These are phyloP conservation scores for Habroteleia sp. DNA, from an alignment of 2,888 invertebrate genomes.

Conservation along the genomic window DNA sequence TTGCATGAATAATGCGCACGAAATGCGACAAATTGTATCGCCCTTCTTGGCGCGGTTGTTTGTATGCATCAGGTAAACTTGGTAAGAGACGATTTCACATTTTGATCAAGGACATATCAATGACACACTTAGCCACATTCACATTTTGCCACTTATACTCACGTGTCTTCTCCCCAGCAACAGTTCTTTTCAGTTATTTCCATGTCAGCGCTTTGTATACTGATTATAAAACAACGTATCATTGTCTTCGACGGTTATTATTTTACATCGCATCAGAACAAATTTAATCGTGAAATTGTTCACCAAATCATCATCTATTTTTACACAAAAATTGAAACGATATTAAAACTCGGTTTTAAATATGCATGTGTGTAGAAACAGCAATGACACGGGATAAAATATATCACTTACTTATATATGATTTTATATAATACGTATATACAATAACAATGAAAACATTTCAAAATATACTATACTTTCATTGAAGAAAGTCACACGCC, in stretches of 20 bases:
- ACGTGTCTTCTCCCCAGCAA: conserved; percentile 30
- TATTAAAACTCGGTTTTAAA: too few relatives aligned
- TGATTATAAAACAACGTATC: conserved; percentile 4
- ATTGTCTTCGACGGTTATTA: conserved; percentile 9
- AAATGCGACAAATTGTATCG: conserved; percentile 26
- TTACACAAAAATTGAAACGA: too few relatives aligned
- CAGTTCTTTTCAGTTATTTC: conserved; percentile 30
- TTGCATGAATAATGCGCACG: neutral
- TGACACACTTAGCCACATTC: conserved; percentile 58
- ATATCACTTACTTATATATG: too few relatives aligned
- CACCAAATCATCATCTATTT: neutral
- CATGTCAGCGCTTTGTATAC: conserved; percentile 8
- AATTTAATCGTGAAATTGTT: neutral
- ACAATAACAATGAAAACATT: too few relatives aligned
- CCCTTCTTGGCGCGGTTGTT: conserved; percentile 23
- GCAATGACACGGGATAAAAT: too few relatives aligned
- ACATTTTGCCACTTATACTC: conserved; percentile 39
- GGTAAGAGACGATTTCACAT: conserved; percentile 58
- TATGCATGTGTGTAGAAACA: too few relatives aligned
- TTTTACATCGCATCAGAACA: neutral
- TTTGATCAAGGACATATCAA: conserved; percentile 63
- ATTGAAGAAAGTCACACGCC: too few relatives aligned
- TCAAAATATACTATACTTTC: too few relatives aligned
- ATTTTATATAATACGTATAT: too few relatives aligned
- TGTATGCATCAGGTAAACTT: conserved; percentile 35